These are phyloP conservation scores for Pempheris klunzingeri DNA, from an alignment of 2,797 vertebrate species.

Conservation along the genomic window DNA sequence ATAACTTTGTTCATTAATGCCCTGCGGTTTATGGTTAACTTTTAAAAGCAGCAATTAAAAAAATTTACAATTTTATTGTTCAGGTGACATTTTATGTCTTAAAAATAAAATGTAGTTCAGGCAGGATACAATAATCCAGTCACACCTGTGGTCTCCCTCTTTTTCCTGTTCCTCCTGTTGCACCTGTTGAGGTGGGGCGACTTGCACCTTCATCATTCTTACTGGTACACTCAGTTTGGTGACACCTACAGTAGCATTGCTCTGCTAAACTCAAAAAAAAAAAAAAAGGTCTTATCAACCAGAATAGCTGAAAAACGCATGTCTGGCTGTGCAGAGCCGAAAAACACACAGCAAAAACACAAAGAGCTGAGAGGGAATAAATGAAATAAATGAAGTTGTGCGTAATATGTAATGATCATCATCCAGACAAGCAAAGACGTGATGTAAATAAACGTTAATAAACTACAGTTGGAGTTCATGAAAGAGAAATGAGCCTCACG, in stretches of 20 bases:
- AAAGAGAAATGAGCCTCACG: neutral
- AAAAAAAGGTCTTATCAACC: slow-evolving; percentile 16
- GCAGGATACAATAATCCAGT: neutral
- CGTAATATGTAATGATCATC: neutral
- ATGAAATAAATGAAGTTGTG: neutral
- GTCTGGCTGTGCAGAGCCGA: neutral
- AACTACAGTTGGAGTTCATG: neutral
- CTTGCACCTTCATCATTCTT: slow-evolving; percentile 9
- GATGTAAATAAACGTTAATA: neutral
- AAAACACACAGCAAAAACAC: neutral
- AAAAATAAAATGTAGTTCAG: neutral
- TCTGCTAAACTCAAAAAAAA: slow-evolving; percentile 21
- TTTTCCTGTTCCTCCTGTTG: slow-evolving; percentile 43
- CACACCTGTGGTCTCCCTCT: neutral
- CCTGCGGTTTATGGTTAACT: neutral
- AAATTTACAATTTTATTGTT: neutral
- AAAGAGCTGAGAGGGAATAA: neutral
- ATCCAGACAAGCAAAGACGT: neutral
- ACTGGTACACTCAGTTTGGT: neutral
- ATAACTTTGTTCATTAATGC: neutral
- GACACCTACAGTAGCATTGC: neutral
- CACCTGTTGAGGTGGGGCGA: slow-evolving; percentile 35
- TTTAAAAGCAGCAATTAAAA: neutral
- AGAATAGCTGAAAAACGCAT: slow-evolving; percentile 13
- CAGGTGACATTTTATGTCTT: neutral